Evolutionary conservation across 2,113 vertebrate species (phyloP), one percentile per base, ranked within the genome.

Genomic region (Chamaetylas fuelleborni): DNA sequence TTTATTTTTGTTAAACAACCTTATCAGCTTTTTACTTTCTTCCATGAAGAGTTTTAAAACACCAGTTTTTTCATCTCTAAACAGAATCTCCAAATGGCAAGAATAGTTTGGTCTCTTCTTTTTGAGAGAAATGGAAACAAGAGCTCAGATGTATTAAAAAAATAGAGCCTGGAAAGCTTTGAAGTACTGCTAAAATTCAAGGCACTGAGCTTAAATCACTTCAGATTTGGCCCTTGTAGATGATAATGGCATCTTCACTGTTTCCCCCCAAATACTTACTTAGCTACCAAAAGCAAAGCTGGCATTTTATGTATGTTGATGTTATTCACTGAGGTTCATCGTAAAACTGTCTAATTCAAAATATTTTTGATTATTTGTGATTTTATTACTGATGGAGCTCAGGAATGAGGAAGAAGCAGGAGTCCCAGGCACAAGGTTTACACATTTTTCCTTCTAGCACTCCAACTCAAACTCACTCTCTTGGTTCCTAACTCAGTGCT

Each of bases 161-260:
- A 67, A 11, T 7, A 31, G 25, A 72, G 5, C 6, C 48, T 42
- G 50, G 20, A 64, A 72, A 34, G 3, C 19, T 11, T 7, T 80
- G 43, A 71, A 83, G 2, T 71, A 14, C 16, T 86, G 29, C 14
- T 76, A 34, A 85, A 95, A 67, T 36, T 26, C 24, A 5, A 23
- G 23, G 50, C 16, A 11, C 18, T 81, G 53, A 57, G 29, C 25
- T 24, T 51, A 47, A 69, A 73, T 22, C 26, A 10, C 12, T 67
- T 64, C 58, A 71, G 24, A 40, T 73, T 53, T 73, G 43, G 14
- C 29, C 16, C 22, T 45, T 0, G 0, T 10, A 15, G 19, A n/a
- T 50, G 23, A 18, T 26, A 53, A 29, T 24, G 19, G 8, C 25
- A 60, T 54, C 11, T 54, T 88, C 47, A 24, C 8, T 56, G 7